phyloP scores from a whole-genome alignment of 37 sponge, comb jelly and placozoan genomes.

The Hexactinellida sp. region DNA sequence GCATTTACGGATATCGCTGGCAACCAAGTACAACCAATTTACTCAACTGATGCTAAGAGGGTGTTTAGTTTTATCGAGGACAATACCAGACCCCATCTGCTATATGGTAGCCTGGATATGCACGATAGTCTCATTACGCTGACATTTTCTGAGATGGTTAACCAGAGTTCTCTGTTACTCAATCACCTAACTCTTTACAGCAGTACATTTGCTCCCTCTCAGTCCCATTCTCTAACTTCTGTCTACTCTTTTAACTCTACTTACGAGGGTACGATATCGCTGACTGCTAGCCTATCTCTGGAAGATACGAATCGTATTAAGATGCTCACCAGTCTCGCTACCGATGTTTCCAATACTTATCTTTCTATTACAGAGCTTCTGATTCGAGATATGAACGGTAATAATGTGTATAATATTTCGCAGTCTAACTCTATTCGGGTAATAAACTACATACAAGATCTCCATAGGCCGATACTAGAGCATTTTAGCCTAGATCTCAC shows the following conservation, averaged over 20 bases:
- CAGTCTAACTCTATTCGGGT: constrained; percentile 21
- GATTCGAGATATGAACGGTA: constrained; percentile 65
- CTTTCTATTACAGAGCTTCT: constrained; percentile 30
- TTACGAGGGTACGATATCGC: neutral
- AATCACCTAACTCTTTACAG: neutral
- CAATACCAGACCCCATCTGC: constrained; percentile 48
- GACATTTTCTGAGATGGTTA: constrained; percentile 70
- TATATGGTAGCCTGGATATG: constrained; percentile 48
- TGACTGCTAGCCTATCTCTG: neutral
- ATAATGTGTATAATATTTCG: constrained; percentile 35
- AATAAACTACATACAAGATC: constrained; percentile 31
- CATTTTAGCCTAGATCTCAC: neutral
- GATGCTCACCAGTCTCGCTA: neutral
- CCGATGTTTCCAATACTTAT: neutral
- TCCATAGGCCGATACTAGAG: neutral
- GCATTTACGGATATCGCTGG: constrained; percentile 55
- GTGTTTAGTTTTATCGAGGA: constrained; percentile 40
- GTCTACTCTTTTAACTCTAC: neutral
- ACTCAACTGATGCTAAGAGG: constrained; percentile 13
- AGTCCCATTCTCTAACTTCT: neutral
- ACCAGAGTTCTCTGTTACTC: constrained; percentile 22
- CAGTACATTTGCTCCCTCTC: neutral
- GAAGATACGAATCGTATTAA: neutral
- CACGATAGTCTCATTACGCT: constrained; percentile 45
- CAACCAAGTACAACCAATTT: constrained; percentile 38